Evolutionary conservation across 2,113 vertebrate species (phyloP).

Genomic region (Haemorhous mexicanus): DNA sequence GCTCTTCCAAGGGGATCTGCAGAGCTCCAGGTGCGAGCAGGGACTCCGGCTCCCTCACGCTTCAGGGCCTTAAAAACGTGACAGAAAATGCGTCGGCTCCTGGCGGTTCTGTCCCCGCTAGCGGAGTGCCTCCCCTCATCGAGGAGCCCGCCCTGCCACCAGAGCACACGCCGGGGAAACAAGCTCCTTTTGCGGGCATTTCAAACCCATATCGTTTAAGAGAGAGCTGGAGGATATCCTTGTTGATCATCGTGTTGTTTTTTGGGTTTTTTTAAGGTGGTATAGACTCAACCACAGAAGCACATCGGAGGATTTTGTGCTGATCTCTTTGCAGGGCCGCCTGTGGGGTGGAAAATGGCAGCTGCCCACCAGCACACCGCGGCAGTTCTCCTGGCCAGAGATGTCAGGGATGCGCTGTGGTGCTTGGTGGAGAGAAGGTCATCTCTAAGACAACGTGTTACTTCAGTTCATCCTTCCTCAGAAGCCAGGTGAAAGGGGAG

Average conservation of each 20-base stretch:
- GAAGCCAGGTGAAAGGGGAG: not conserved
- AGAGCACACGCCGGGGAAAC: rapidly evolving
- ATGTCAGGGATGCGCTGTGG: rapidly evolving
- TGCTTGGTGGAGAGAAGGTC: not conserved
- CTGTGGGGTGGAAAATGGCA: not conserved
- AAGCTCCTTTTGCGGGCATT: rapidly evolving
- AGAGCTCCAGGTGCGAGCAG: not conserved
- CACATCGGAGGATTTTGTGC: not conserved
- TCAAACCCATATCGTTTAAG: not conserved
- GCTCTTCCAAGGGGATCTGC: not conserved
- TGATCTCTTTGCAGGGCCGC: not conserved
- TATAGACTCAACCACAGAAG: not conserved
- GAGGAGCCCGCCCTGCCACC: too few relatives aligned
- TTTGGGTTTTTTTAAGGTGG: not conserved
- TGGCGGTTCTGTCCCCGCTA: rapidly evolving
- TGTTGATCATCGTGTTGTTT: not conserved
- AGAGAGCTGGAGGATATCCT: not conserved
- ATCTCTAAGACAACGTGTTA: not conserved
- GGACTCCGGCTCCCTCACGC: rapidly evolving
- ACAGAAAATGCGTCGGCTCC: rapidly evolving
- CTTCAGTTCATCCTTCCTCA: not conserved
- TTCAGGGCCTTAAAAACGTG: not conserved
- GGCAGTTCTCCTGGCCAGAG: rapidly evolving
- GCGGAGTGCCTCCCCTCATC: rapidly evolving
- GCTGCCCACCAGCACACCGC: rapidly evolving